phyloP scores from a whole-genome alignment of 2,113 vertebrate species.

The Helogale parvula region DNA sequence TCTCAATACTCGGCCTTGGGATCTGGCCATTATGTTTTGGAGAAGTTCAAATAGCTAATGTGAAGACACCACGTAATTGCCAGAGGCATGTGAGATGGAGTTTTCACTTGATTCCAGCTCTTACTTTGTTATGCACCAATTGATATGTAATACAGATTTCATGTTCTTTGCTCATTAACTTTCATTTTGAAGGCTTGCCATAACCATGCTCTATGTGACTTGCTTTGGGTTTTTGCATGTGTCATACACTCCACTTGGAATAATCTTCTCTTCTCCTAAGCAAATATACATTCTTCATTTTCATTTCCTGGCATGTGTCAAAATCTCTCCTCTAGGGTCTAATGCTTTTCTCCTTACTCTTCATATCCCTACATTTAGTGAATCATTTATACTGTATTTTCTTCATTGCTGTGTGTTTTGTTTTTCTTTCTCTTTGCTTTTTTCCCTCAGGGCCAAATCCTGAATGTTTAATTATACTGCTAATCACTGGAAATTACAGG shows the following conservation, averaged over 20 bases:
- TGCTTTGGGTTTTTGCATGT: neutral
- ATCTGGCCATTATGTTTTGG: neutral
- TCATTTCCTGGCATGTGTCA: neutral
- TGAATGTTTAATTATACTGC: neutral
- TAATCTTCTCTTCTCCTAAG: neutral
- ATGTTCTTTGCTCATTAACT: neutral
- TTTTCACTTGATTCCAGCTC: neutral
- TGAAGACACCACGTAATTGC: neutral
- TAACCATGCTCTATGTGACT: neutral
- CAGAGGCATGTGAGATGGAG: neutral
- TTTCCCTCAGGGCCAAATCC: neutral
- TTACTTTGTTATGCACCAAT: neutral
- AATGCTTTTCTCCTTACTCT: neutral
- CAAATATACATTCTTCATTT: neutral
- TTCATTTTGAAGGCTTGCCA: neutral
- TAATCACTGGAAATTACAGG: neutral
- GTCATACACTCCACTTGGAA: neutral
- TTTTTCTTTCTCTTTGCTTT: conserved; percentile 2
- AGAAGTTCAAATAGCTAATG: neutral
- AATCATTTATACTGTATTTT: neutral
- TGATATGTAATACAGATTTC: neutral
- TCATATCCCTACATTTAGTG: too few relatives aligned
- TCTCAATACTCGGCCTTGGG: neutral
- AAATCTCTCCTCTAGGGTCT: neutral
- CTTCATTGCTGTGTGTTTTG: neutral